Conservation (phyloP, 2,888 invertebrate species). For the Parnassius mnemosyne region DNA sequence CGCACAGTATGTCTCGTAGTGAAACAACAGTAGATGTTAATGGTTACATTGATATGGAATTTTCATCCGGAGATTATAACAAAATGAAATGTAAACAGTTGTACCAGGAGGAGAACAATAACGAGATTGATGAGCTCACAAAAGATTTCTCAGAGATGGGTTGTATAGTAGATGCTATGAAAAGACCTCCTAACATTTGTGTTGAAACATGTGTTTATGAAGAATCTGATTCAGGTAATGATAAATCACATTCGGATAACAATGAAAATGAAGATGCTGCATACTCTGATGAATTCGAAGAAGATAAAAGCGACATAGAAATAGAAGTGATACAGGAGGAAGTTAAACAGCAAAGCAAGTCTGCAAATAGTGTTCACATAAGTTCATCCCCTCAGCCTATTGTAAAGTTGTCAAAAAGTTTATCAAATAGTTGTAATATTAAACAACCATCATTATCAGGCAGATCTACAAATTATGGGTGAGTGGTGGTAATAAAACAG, state of each 20-base stretch:
- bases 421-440: slow-evolving; percentile 54
- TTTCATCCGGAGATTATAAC: slow-evolving; percentile 67
- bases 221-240: slow-evolving; percentile 52
- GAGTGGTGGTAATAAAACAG: slow-evolving; percentile 31
- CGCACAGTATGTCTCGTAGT: slow-evolving; percentile 56
- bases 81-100: slow-evolving; percentile 56
- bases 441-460: slow-evolving; percentile 53
- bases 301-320: slow-evolving; percentile 60
- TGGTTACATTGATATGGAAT: slow-evolving; percentile 53
- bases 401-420: slow-evolving; percentile 60
- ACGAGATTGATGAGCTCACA: slow-evolving; percentile 69
- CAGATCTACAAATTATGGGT: slow-evolving; percentile 64
- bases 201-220: slow-evolving; percentile 63
- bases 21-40: slow-evolving; percentile 51
- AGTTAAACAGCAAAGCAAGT: slow-evolving; percentile 41
- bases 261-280: slow-evolving; percentile 48
- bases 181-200: slow-evolving; percentile 67
- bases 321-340: slow-evolving; percentile 49
- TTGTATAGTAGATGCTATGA: slow-evolving; percentile 67
- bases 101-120: slow-evolving; percentile 72
- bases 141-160: slow-evolving; percentile 73
- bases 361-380: slow-evolving; percentile 37
- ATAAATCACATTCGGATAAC: slow-evolving; percentile 35
- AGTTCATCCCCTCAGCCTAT: slow-evolving; percentile 38
- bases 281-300: slow-evolving; percentile 75